Conservation (phyloP, 1,140 invertebrate genomes). For the Andrena cerasifolii region DNA sequence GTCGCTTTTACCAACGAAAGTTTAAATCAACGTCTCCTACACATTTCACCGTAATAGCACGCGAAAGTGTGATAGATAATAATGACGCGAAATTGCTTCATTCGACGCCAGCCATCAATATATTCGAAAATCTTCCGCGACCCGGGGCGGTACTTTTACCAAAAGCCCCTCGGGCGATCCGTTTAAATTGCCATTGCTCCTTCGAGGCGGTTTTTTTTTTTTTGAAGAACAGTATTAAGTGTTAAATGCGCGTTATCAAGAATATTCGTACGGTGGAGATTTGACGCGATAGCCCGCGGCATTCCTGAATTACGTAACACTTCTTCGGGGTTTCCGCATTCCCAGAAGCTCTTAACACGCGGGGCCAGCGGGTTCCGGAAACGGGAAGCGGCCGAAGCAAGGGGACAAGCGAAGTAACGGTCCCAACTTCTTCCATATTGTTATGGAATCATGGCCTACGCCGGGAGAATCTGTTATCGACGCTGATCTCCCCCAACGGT, state of each 20-base stretch:
- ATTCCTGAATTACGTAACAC: constrained; percentile 10
- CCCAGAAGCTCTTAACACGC: constrained; percentile 29
- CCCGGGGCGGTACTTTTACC: no score
- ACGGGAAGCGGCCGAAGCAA: constrained; percentile 54
- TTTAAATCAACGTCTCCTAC: no score
- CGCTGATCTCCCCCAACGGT: constrained; percentile 53
- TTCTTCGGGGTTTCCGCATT: constrained; percentile 33
- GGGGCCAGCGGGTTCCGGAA: constrained; percentile 26
- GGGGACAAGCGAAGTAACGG: constrained; percentile 45
- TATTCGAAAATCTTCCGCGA: no score
- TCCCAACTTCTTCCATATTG: constrained; percentile 46
- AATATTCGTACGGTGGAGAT: not conserved
- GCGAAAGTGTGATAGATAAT: no score
- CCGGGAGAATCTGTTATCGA: constrained; percentile 55
- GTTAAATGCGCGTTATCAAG: not conserved
- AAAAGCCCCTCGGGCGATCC: no score
- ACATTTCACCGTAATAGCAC: no score
- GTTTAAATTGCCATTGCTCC: no score
- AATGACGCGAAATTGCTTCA: no score
- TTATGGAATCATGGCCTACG: constrained; percentile 47
- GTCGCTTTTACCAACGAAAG: no score
- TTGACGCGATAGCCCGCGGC: not conserved
- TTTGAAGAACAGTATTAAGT: not conserved
- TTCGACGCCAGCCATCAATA: no score
- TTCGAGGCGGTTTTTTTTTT: no score